Conservation (phyloP, 2,888 invertebrate species). For the Aleiodes leptofemur region DNA sequence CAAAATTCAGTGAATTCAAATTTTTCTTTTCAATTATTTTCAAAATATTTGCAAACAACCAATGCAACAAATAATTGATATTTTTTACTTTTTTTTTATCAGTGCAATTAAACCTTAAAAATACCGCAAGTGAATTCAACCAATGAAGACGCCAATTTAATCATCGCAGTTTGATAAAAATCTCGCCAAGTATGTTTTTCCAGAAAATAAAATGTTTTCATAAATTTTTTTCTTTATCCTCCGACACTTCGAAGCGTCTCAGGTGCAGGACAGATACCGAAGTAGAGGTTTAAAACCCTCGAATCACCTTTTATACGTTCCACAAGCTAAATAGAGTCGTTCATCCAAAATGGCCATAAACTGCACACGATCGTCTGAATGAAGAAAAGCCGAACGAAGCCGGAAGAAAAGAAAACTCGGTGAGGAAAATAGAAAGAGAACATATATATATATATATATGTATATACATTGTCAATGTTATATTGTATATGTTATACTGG, state of each 20-base stretch:
- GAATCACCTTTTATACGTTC: constrained; percentile 22
- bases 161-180: too few species aligned
- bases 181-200: too few species aligned
- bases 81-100: too few species aligned
- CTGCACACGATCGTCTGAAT: constrained; percentile 37
- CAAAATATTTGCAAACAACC: too few species aligned
- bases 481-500: background rate
- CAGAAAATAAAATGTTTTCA: background rate
- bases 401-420: constrained; percentile 41
- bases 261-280: constrained; percentile 36
- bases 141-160: too few species aligned
- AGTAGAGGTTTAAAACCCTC: constrained; percentile 10
- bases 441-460: too few species aligned
- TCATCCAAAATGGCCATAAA: constrained; percentile 68
- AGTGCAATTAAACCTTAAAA: too few species aligned
- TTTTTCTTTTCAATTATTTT: too few species aligned
- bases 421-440: constrained; percentile 1
- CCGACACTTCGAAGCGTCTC: constrained; percentile 25
- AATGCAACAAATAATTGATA: too few species aligned
- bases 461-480: constrained; percentile 29
- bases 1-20: too few species aligned
- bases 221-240: constrained; percentile 8
- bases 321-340: constrained; percentile 55
- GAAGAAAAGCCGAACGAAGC: constrained; percentile 34
- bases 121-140: too few species aligned